These are phyloP conservation scores for Drosophila seclusa DNA, from an alignment of 2,888 invertebrate species.

Conservation along the genomic window DNA sequence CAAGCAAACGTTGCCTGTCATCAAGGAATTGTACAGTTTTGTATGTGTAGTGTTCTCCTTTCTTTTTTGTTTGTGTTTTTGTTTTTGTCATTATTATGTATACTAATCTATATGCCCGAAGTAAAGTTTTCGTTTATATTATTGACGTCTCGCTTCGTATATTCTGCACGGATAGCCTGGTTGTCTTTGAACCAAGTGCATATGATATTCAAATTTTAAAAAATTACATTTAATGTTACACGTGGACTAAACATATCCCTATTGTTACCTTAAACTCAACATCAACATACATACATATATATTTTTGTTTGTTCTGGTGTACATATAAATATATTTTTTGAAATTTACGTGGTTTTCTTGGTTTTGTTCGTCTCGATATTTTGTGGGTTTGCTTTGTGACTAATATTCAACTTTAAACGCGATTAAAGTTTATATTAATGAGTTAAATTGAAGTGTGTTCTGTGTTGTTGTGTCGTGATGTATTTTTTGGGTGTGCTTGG, in stretches of 20 bases:
- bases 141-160: slow-evolving; percentile 1
- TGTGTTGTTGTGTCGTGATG: slow-evolving; percentile 32
- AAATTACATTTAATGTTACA: slow-evolving; percentile 70
- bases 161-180: slow-evolving; percentile 7
- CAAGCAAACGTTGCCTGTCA: slow-evolving; percentile 11
- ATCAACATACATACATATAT: slow-evolving; percentile 62
- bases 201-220: slow-evolving; percentile 36
- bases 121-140: slow-evolving; percentile 8
- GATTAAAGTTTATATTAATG: slow-evolving; percentile 68
- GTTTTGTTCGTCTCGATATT: slow-evolving; percentile 16
- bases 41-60: neutral
- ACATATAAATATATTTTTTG: slow-evolving; percentile 40
- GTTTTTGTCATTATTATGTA: slow-evolving; percentile 2
- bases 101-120: slow-evolving; percentile 23
- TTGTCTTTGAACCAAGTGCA: slow-evolving; percentile 6
- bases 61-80: neutral
- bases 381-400: slow-evolving; percentile 42
- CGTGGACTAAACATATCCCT: slow-evolving; percentile 70
- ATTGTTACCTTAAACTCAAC: slow-evolving; percentile 71
- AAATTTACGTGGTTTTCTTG: slow-evolving; percentile 43
- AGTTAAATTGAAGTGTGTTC: slow-evolving; percentile 44
- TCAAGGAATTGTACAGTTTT: slow-evolving; percentile 20
- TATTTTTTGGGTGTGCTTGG: slow-evolving; percentile 27
- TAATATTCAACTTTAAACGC: slow-evolving; percentile 71
- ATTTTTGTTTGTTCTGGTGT: slow-evolving; percentile 41